A percentile compares a stretch with the other conserved stretches of the same genome.
Evolutionary conservation across 2,888 invertebrate genomes (phyloP).

Genomic region (Teleogryllus oceanicus): DNA sequence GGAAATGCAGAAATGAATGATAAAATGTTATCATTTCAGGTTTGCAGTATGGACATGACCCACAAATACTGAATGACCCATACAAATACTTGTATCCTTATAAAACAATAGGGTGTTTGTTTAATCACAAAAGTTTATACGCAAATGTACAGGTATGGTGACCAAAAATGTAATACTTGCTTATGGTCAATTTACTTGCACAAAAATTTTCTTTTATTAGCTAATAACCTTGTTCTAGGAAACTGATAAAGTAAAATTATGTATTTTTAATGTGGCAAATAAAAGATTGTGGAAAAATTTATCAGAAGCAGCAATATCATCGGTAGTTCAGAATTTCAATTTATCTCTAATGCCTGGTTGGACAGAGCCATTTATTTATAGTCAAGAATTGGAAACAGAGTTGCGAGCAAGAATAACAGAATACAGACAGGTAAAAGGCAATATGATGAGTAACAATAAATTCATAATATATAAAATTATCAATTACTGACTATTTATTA

Average conservation of each 20-base stretch:
- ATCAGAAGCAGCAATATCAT: neutral
- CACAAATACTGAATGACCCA: neutral
- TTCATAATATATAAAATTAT: too few species aligned
- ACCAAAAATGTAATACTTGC: neutral
- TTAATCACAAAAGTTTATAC: neutral
- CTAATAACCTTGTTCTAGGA: neutral
- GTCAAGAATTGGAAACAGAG: neutral
- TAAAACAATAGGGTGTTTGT: neutral
- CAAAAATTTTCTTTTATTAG: neutral
- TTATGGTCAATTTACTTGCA: too few species aligned
- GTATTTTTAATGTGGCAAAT: neutral
- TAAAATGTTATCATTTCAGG: neutral
- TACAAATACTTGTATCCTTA: neutral
- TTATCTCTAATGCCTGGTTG: neutral
- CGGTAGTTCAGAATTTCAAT: neutral
- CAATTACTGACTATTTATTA: too few species aligned
- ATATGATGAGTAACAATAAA: too few species aligned
- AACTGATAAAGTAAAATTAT: neutral
- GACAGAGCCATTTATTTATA: neutral
- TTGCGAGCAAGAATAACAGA: neutral
- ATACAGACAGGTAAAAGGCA: neutral
- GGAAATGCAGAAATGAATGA: too few species aligned
- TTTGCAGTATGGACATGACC: neutral
- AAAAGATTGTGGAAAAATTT: neutral
- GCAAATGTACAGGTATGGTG: neutral